Conservation (phyloP, 2,888 invertebrate species). For the Hemithea aestivaria region DNA sequence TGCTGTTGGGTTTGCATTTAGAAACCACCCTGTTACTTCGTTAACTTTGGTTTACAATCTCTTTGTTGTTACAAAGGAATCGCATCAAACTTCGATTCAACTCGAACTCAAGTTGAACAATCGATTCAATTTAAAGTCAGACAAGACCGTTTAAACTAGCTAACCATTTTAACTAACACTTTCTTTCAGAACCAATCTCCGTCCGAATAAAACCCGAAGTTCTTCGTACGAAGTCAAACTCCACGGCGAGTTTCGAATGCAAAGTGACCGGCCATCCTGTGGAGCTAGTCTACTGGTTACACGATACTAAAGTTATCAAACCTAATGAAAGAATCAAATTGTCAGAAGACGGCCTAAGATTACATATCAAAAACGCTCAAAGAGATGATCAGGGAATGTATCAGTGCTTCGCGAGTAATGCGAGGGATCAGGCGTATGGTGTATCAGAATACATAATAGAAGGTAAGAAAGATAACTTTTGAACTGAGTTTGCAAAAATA, state of each 20-base stretch:
- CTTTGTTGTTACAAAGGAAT: no score
- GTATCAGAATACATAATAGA: conserved; percentile 89
- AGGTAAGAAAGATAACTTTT: no score
- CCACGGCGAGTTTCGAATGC: conserved; percentile 92
- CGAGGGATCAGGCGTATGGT: conserved; percentile 91
- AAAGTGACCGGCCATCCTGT: conserved; percentile 92
- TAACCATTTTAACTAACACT: no score
- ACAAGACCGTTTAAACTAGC: conserved; percentile 8
- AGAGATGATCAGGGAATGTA: conserved; percentile 94
- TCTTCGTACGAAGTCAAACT: conserved; percentile 89
- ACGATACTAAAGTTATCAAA: conserved; percentile 84
- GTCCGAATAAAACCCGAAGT: conserved; percentile 89
- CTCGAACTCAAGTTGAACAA: no score
- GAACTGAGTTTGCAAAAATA: no score
- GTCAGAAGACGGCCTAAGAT: conserved; percentile 65
- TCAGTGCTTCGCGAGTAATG: conserved; percentile 92
- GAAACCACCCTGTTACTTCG: no score
- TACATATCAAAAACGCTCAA: conserved; percentile 83
- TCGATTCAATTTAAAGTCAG: conserved; percentile 2
- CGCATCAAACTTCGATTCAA: no score
- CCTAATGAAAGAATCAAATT: conserved; percentile 79
- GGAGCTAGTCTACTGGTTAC: conserved; percentile 87
- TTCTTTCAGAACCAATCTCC: conserved; percentile 84
- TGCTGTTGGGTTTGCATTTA: no score
- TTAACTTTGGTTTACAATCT: no score